Percentiles rank a stretch among this genome's conserved stretches.
Conservation (phyloP, 1,140 invertebrate species). For the Nasonia giraulti region DNA sequence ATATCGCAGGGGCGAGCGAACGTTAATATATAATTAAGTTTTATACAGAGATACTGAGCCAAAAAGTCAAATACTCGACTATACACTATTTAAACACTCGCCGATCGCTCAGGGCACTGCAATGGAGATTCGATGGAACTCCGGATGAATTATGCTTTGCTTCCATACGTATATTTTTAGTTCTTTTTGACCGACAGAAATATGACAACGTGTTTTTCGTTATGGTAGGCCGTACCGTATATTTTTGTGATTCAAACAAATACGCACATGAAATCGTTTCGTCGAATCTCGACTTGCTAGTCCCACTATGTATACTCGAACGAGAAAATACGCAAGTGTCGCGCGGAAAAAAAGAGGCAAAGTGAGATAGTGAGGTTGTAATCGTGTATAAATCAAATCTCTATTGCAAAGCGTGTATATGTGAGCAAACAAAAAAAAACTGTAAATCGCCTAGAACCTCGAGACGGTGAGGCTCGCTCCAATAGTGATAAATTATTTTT, state of each 20-base stretch:
- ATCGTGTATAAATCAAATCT: neutral
- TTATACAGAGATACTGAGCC: conserved; percentile 7
- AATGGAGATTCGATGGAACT: neutral
- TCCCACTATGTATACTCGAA: no score
- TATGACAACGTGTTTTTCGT: neutral
- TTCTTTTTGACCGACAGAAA: neutral
- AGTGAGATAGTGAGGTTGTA: neutral
- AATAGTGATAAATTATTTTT: conserved; percentile 49
- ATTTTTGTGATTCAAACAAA: neutral
- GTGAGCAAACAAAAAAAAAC: neutral
- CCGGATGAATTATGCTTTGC: neutral
- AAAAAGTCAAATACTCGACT: neutral
- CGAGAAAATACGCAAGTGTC: no score
- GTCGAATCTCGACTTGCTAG: neutral
- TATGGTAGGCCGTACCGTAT: neutral
- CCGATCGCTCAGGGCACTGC: neutral
- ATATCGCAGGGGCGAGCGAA: neutral
- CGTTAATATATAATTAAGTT: conserved; percentile 16
- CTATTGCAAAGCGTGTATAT: neutral
- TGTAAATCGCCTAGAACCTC: conserved; percentile 39
- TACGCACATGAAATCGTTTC: neutral
- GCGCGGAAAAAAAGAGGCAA: neutral
- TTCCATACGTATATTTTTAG: neutral
- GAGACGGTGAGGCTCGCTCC: neutral
- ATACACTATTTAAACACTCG: neutral